Base-by-base conservation (phyloP, 2,888 invertebrate species). In the Apantesis nais region DNA sequence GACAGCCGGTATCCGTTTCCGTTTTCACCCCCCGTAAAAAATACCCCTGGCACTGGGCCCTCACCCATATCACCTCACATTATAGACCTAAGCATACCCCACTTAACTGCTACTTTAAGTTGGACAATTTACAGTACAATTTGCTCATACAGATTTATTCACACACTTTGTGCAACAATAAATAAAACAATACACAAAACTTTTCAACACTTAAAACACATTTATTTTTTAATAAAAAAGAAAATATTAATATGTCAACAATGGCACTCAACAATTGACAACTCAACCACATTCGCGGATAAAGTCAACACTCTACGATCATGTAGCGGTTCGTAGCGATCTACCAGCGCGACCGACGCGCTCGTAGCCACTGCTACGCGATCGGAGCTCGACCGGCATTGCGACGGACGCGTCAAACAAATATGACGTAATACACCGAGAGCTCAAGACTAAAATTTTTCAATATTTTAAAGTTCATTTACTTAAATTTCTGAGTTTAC, bases 1-100 rank as follows among this genome's bases (percentile, higher is more conserved):
- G 96, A 96, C 80, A 96, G 89, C 70, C 90, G 92, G 87, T 96
- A 96, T 61, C 96, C 96, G 86, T 95, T 95, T 77, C 95, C 95
- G 79, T 95, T 96, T 82, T 91, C 93, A 72, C 90, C 90, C 58
- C 88, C 77, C 11, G 90, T 85, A 86, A 94, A 93, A 85, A 91
- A 94, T 74, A 93, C 88, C 62, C 89, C 87, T 1, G 90, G 86
- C 55, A 81, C 80, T 55, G 87, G 87, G 48, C 93, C 92, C 74
- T 93, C 90, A 72, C 89, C 92, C 92, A 92, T 92, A 66, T 75
- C 75, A 78, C 77, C 67, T 85, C 82, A 83, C 82, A 84, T 80
- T 78, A 72, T 78, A 39, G 0, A 66, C 75, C 70, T 67, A 68
- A 74, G 68, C 62, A 70, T 68, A 60, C 39, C 39, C 29, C 55